Percentiles rank a stretch among this genome's conserved stretches.
Conservation (phyloP, 2,797 vertebrate genomes). For the Catostomus latipinnis region DNA sequence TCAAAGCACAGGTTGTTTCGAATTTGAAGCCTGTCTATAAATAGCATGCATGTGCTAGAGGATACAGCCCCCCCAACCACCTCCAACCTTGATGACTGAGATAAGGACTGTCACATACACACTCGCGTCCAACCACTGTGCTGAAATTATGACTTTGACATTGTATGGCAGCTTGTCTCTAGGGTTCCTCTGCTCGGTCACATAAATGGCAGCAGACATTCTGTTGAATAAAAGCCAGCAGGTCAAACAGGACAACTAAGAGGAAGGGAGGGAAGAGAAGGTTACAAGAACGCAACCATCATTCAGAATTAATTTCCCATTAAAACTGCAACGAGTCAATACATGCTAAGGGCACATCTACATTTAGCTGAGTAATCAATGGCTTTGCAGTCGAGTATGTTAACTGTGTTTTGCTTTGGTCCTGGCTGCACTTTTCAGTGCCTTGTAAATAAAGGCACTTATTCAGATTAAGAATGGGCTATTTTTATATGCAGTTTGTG, state of each 20-base stretch:
- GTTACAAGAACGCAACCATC: slow-evolving; percentile 20
- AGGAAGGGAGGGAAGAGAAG: slow-evolving; percentile 12
- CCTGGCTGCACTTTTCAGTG: not conserved
- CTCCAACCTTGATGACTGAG: slow-evolving; percentile 52
- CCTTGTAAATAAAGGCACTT: slow-evolving; percentile 6
- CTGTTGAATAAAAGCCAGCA: slow-evolving; percentile 42
- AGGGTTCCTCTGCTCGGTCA: slow-evolving; percentile 43
- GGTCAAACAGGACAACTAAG: slow-evolving; percentile 36
- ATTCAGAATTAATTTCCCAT: slow-evolving; percentile 49
- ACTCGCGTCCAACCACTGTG: slow-evolving; percentile 10
- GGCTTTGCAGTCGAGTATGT: slow-evolving; percentile 41
- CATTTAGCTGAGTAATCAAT: slow-evolving; percentile 57
- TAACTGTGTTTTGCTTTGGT: slow-evolving; percentile 23
- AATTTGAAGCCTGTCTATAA: slow-evolving; percentile 65
- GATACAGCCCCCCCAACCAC: slow-evolving; percentile 54
- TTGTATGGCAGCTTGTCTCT: slow-evolving; percentile 54
- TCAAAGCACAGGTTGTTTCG: slow-evolving; percentile 57
- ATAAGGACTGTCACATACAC: slow-evolving; percentile 50
- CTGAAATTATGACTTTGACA: slow-evolving; percentile 52
- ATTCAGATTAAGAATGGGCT: slow-evolving; percentile 5
- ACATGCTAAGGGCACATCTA: slow-evolving; percentile 44
- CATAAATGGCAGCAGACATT: slow-evolving; percentile 48
- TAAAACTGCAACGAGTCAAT: slow-evolving; percentile 54
- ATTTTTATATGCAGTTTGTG: not conserved
- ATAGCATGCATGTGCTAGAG: slow-evolving; percentile 61